Evolutionary conservation across 2,797 vertebrate species (phyloP).

Genomic region (Selene dorsalis): DNA sequence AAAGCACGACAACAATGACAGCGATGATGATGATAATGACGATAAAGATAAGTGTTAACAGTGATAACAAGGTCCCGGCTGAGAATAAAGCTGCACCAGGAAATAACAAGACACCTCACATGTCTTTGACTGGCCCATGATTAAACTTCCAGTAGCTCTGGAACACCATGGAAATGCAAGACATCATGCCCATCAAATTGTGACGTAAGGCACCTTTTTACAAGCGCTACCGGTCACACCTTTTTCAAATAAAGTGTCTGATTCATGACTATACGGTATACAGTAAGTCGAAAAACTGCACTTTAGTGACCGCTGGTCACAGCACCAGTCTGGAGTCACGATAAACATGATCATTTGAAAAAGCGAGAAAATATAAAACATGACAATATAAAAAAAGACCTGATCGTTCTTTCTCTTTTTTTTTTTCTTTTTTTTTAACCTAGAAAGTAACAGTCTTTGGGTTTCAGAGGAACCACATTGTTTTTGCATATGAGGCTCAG

Average conservation of each 20-base stretch:
- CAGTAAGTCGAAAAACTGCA: conserved; percentile 18
- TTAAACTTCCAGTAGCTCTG: neutral
- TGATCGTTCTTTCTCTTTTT: conserved; percentile 51
- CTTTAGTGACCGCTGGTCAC: conserved; percentile 26
- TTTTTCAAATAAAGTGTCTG: conserved; percentile 33
- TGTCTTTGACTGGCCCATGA: neutral
- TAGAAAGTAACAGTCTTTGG: conserved; percentile 78
- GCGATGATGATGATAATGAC: neutral
- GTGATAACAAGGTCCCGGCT: neutral
- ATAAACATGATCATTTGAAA: conserved; percentile 46
- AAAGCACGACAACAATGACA: conserved; percentile 11
- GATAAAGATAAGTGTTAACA: neutral
- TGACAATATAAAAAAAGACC: conserved; percentile 71
- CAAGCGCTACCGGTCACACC: conserved; percentile 64
- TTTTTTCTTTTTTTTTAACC: conserved; percentile 7
- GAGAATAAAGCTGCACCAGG: neutral
- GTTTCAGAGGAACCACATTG: conserved; percentile 54
- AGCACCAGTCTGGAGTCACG: conserved; percentile 58
- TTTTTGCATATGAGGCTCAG: conserved; percentile 81
- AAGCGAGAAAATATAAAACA: conserved; percentile 67
- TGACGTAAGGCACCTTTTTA: conserved; percentile 75
- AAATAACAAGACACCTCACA: too few relatives aligned
- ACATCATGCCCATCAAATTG: conserved; percentile 18
- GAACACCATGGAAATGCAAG: neutral
- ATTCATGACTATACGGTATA: conserved; percentile 29